phyloP scores from a whole-genome alignment of 2,113 vertebrate species.

The Thryonomys swinderianus region DNA sequence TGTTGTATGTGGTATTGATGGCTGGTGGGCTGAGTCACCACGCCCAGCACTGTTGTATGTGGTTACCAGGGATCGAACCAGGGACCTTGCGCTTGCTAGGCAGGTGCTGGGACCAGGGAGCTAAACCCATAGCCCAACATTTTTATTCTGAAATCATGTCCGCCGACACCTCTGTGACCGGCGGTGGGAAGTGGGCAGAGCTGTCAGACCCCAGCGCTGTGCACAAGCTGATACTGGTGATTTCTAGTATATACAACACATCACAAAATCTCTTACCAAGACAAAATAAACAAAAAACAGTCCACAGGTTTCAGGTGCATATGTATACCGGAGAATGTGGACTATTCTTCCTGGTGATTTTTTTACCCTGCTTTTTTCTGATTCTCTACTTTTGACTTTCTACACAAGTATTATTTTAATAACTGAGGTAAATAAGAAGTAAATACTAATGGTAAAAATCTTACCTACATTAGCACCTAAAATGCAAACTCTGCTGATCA shows the following conservation, averaged over 20 bases:
- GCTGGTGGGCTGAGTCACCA: too few species aligned
- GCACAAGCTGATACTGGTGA: not conserved
- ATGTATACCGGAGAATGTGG: not conserved
- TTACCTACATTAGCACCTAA: not conserved
- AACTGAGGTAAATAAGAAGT: slow-evolving; percentile 6
- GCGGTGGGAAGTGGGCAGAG: not conserved
- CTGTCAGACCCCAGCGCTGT: not conserved
- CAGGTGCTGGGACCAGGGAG: too few species aligned
- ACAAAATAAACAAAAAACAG: not conserved
- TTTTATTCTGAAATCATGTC: slow-evolving; percentile 42
- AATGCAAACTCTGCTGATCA: slow-evolving; percentile 25
- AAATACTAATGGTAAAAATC: slow-evolving; percentile 30
- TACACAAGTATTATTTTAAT: slow-evolving; percentile 32
- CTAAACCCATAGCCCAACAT: too few species aligned
- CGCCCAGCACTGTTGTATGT: too few species aligned
- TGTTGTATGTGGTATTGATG: too few species aligned
- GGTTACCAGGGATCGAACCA: too few species aligned
- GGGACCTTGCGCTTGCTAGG: too few species aligned
- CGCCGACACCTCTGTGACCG: not conserved
- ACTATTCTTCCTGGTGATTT: not conserved
- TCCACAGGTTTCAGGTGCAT: not conserved
- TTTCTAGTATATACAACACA: not conserved
- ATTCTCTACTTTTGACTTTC: slow-evolving; percentile 27
- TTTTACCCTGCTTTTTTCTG: not conserved
- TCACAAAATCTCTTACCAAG: not conserved